A percentile compares a stretch with the other conserved stretches of the same genome.
Conservation (phyloP, 1,140 invertebrate species). For the Brachionus angularis region DNA sequence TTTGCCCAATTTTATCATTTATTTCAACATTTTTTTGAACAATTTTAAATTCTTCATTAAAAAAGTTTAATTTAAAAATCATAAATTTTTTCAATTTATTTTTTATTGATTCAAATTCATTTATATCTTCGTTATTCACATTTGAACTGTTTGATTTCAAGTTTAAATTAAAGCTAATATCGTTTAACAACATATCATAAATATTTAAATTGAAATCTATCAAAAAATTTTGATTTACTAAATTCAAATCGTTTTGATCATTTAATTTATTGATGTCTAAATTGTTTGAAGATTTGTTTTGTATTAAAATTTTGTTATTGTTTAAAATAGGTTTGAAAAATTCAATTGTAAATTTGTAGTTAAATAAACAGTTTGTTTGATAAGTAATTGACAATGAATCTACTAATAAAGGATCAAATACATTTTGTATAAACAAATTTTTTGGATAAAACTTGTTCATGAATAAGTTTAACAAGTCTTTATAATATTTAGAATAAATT, state of each 20-base stretch:
- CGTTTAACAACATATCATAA: too few relatives aligned
- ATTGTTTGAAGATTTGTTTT: neutral
- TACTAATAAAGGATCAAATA: conserved; percentile 3
- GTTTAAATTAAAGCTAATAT: too few relatives aligned
- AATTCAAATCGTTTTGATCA: neutral
- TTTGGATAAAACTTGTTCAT: neutral
- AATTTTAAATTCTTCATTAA: conserved; percentile 32
- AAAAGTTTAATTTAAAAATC: conserved; percentile 15
- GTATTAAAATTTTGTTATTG: neutral
- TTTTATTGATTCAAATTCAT: neutral
- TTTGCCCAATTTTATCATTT: conserved; percentile 23
- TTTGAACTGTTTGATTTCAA: neutral
- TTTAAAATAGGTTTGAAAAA: conserved; percentile 24
- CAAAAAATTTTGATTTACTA: neutral
- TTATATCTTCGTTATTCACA: neutral
- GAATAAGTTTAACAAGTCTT: neutral
- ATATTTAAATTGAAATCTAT: conserved; percentile 20
- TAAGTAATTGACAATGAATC: conserved; percentile 24
- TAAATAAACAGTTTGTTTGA: conserved; percentile 2
- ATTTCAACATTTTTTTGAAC: neutral
- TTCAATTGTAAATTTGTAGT: conserved; percentile 29
- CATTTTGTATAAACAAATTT: neutral
- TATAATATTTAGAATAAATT: neutral
- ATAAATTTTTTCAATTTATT: conserved; percentile 2
- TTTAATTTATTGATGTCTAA: neutral